A percentile compares a stretch with the other conserved stretches of the same genome.
Conservation (phyloP, 2,888 invertebrate species). For the Stramonita haemastoma region DNA sequence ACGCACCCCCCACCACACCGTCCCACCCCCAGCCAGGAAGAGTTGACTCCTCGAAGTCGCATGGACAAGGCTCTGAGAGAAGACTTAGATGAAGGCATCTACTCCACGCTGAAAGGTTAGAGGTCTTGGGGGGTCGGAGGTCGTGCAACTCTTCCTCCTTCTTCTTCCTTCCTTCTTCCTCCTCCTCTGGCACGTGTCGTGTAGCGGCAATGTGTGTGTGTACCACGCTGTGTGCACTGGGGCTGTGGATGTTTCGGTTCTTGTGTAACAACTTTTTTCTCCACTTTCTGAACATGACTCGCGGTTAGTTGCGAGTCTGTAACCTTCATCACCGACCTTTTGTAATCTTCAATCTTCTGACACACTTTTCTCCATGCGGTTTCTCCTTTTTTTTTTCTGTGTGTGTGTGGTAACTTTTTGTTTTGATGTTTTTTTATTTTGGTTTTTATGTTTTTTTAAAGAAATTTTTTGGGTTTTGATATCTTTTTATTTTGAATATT, state of each 20-base stretch:
- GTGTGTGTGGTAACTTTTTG: not conserved
- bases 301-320: too few relatives aligned
- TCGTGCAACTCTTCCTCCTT: not conserved
- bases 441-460: not conserved
- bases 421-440: not conserved
- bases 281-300: not conserved
- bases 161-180: not conserved
- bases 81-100: slow-evolving; percentile 24
- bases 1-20: not conserved
- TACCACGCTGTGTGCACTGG: not conserved
- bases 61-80: slow-evolving; percentile 28
- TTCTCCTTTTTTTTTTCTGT: not conserved
- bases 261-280: not conserved
- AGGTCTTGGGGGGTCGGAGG: not conserved
- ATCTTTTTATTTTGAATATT: not conserved
- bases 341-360: not conserved
- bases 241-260: not conserved
- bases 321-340: not conserved
- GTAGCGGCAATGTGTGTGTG: not conserved
- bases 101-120: slow-evolving; percentile 31
- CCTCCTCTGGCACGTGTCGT: not conserved
- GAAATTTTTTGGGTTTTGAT: not conserved
- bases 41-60: slow-evolving; percentile 13
- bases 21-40: not conserved
- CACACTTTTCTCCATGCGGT: not conserved